Evolutionary conservation across 37 sponge, comb jelly and placozoan species (phyloP).

Genomic region (Beroe ovata): DNA sequence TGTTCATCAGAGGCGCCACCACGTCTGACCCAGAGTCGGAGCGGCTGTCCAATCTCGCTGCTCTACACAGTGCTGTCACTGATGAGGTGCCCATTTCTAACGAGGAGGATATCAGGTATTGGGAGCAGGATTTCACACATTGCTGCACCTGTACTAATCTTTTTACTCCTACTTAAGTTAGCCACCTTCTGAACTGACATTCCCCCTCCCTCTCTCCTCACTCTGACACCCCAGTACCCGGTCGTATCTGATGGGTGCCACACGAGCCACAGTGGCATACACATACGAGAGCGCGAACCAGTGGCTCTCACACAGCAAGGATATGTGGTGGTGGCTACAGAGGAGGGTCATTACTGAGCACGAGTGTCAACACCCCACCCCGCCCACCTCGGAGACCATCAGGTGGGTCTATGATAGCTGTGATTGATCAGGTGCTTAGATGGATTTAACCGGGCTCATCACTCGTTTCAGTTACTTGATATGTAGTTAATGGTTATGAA

Average conservation of each 20-base stretch:
- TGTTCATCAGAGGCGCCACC: slow-evolving; percentile 16
- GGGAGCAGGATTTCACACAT: too few species aligned
- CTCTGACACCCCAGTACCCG: background rate
- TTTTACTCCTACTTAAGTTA: too few species aligned
- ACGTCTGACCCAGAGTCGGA: background rate
- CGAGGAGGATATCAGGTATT: slow-evolving; percentile 6
- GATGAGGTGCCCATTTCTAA: slow-evolving; percentile 48
- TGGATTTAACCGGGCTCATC: too few species aligned
- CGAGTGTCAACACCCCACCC: slow-evolving; percentile 53
- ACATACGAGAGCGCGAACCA: slow-evolving; percentile 59
- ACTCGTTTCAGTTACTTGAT: too few species aligned
- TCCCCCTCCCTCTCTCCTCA: too few species aligned
- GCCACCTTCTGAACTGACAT: too few species aligned
- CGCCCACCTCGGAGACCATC: background rate
- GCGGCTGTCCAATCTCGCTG: slow-evolving; percentile 17
- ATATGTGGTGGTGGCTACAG: slow-evolving; percentile 68
- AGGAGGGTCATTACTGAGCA: slow-evolving; percentile 41
- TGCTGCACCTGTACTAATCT: too few species aligned
- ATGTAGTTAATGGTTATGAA: too few species aligned
- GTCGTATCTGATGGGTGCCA: slow-evolving; percentile 24
- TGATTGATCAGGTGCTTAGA: too few species aligned
- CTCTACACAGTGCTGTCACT: slow-evolving; percentile 11
- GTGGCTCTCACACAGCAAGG: slow-evolving; percentile 57
- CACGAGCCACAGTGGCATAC: slow-evolving; percentile 43
- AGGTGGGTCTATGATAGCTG: background rate